Percentiles rank a stretch among this genome's conserved stretches.
phyloP scores from a whole-genome alignment of 2,797 vertebrate genomes.

The Coranthus polyacanthus region DNA sequence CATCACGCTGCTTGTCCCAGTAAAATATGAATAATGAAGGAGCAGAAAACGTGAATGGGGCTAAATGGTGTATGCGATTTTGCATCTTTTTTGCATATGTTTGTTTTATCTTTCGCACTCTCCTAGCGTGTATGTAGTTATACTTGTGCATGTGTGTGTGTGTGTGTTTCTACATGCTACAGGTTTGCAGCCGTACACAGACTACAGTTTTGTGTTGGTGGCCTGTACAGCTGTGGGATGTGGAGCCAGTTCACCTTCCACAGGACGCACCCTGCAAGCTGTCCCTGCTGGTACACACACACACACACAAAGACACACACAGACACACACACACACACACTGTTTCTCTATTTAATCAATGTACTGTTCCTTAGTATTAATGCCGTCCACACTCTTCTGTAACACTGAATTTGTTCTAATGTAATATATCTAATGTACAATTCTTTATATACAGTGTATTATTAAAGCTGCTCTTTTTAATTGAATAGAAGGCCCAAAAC shows the following conservation, averaged over 20 bases:
- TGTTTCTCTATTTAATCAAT: too few relatives aligned
- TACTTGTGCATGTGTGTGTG: constrained; percentile 10
- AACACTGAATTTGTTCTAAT: background rate
- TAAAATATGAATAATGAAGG: too few relatives aligned
- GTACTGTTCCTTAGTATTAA: too few relatives aligned
- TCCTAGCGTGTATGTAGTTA: background rate
- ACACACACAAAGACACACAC: constrained; percentile 2
- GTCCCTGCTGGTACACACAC: constrained; percentile 88
- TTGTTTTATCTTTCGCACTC: background rate
- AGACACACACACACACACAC: background rate
- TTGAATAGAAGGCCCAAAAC: background rate
- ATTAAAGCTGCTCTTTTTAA: background rate
- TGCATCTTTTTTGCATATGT: background rate
- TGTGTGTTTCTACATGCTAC: constrained; percentile 30
- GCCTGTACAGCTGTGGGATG: constrained; percentile 92
- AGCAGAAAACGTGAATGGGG: too few relatives aligned
- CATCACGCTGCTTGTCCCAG: background rate
- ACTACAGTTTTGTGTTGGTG: constrained; percentile 89
- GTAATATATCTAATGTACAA: too few relatives aligned
- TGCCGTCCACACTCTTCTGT: too few relatives aligned
- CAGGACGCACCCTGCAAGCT: constrained; percentile 90
- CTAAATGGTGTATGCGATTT: background rate
- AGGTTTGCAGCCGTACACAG: constrained; percentile 90
- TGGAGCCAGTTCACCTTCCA: constrained; percentile 86
- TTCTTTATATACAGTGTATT: background rate